phyloP scores from a whole-genome alignment of 2,797 vertebrate genomes.

The Gymnocypris eckloni region DNA sequence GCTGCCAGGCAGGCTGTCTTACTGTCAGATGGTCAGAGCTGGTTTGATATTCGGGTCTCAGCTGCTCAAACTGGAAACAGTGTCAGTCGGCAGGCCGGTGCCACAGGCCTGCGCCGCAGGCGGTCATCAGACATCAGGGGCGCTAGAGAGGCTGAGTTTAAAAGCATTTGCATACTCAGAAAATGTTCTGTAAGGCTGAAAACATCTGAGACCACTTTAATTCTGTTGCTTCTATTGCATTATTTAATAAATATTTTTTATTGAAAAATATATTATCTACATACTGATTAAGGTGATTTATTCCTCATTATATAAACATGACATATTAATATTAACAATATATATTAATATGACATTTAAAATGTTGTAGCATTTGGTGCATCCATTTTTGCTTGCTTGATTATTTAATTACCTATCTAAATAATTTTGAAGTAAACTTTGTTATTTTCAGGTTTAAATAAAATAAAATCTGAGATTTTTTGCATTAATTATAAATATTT shows the following conservation, averaged over 20 bases:
- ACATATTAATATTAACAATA: no score
- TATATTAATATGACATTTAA: no score
- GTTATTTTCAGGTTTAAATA: constrained; percentile 4
- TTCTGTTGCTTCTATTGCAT: neutral
- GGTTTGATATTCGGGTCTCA: constrained; percentile 76
- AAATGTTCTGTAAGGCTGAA: neutral
- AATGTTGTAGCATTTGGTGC: neutral
- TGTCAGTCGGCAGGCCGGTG: constrained; percentile 70
- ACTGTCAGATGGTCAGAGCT: constrained; percentile 78
- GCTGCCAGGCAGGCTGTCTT: constrained; percentile 61
- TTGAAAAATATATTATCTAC: neutral
- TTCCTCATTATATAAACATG: no score
- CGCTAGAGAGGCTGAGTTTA: constrained; percentile 46
- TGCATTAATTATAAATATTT: neutral
- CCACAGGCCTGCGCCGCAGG: constrained; percentile 3
- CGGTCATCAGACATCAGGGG: constrained; percentile 44
- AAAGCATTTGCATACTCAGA: neutral
- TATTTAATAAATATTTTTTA: neutral
- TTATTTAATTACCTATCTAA: neutral
- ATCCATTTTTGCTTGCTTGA: neutral
- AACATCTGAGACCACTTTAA: neutral
- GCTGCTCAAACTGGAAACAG: constrained; percentile 74
- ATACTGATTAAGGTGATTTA: neutral
- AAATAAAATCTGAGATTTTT: neutral
- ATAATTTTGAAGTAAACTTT: neutral